phyloP scores from a whole-genome alignment of 2,888 invertebrate species.

The Malachius bipustulatus region DNA sequence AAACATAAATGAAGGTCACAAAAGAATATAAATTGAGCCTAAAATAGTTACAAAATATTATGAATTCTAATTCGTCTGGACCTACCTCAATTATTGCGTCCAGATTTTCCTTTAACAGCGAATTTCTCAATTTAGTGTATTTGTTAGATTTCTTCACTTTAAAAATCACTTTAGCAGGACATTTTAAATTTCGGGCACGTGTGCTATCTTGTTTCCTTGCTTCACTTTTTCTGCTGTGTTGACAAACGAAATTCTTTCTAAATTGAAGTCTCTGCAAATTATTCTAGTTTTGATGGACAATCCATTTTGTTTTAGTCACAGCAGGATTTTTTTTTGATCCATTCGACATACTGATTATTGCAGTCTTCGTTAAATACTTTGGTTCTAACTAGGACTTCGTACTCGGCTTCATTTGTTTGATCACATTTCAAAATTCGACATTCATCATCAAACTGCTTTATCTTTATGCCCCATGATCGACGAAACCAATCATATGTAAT shows the following conservation, averaged over 20 bases:
- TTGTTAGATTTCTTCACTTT: constrained; percentile 5
- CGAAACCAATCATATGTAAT: no score
- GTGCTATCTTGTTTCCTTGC: constrained; percentile 11
- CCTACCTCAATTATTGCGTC: constrained; percentile 1
- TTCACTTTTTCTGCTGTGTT: constrained; percentile 14
- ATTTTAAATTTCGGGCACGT: constrained; percentile 4
- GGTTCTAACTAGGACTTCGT: constrained; percentile 13
- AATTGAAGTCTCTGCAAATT: constrained; percentile 5
- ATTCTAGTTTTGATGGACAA: constrained; percentile 4
- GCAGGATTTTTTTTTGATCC: constrained; percentile 12
- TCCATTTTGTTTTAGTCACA: constrained; percentile 8
- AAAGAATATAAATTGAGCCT: constrained; percentile 1
- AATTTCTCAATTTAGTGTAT: constrained; percentile 2
- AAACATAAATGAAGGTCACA: no score
- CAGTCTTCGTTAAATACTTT: constrained; percentile 13
- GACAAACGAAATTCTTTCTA: constrained; percentile 14
- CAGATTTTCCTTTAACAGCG: constrained; percentile 4
- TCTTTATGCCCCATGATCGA: no score
- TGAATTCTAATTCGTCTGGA: not conserved
- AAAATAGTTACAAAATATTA: not conserved
- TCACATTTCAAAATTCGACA: constrained; percentile 11
- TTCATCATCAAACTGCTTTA: constrained; percentile 3
- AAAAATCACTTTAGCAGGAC: constrained; percentile 4
- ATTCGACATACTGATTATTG: constrained; percentile 11
- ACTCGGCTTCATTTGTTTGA: constrained; percentile 11